phyloP scores from a whole-genome alignment of 2,797 vertebrate species.

The Melanotaenia parkinsoni region DNA sequence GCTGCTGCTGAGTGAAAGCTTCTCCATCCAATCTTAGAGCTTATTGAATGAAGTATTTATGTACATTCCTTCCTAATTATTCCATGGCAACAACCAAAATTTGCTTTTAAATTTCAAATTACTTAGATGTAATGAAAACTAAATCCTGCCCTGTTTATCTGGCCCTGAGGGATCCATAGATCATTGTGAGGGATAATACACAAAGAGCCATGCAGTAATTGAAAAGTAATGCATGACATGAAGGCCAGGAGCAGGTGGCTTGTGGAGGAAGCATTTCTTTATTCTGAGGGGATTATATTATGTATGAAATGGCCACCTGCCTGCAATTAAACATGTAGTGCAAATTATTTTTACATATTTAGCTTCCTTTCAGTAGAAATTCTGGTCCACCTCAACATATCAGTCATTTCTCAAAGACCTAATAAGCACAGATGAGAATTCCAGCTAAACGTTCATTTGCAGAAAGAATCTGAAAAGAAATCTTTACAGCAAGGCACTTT shows the following conservation, averaged over 20 bases:
- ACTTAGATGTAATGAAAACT: constrained; percentile 11
- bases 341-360: constrained; percentile 3
- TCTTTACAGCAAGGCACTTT: no score
- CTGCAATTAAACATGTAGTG: neutral
- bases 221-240: neutral
- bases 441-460: neutral
- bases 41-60: constrained; percentile 27
- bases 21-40: constrained; percentile 23
- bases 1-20: constrained; percentile 51
- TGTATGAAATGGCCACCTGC: neutral
- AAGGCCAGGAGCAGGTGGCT: neutral
- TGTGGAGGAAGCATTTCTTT: neutral
- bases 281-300: constrained; percentile 8
- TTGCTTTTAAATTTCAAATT: constrained; percentile 13
- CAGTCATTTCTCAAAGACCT: no score
- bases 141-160: constrained; percentile 6
- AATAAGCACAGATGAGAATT: no score
- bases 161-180: neutral
- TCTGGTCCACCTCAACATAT: neutral
- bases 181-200: neutral
- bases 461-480: constrained; percentile 19
- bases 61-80: constrained; percentile 25
- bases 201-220: neutral
- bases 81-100: constrained; percentile 1
- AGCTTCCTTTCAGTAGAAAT: constrained; percentile 1